A percentile compares a stretch with the other conserved stretches of the same genome.
These are phyloP conservation scores for Procavia capensis DNA, from an alignment of 2,113 vertebrate species.

Conservation along the genomic window DNA sequence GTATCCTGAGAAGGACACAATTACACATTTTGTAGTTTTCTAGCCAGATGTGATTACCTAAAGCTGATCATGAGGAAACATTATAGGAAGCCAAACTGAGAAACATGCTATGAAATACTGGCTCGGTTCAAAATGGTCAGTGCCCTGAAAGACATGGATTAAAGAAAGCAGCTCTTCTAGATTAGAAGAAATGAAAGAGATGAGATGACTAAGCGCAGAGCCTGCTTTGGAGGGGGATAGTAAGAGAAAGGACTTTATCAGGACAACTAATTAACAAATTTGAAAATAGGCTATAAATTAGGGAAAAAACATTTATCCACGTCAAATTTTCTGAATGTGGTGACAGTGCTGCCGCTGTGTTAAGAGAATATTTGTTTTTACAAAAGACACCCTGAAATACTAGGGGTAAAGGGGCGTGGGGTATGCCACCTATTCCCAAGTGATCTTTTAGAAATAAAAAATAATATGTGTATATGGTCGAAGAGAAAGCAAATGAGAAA, in stretches of 20 bases:
- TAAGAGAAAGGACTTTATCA: not conserved
- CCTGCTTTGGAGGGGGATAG: not conserved
- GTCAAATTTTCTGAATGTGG: constrained; percentile 39
- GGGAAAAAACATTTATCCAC: not conserved
- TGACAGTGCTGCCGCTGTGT: not conserved
- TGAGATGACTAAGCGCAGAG: not conserved
- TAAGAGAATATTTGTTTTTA: constrained; percentile 26
- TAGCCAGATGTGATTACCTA: not conserved
- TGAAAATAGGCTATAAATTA: not conserved
- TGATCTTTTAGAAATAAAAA: not conserved
- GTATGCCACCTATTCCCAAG: not conserved
- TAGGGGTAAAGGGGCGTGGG: not conserved
- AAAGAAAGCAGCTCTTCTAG: not conserved
- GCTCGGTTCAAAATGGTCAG: not conserved
- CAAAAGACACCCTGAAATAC: not conserved
- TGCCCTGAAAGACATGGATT: constrained; percentile 45
- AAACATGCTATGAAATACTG: not conserved
- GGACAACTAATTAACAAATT: not conserved
- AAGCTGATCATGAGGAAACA: constrained; percentile 1
- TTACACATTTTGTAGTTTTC: not conserved
- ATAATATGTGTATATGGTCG: not conserved
- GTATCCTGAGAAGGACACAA: not conserved
- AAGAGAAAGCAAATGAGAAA: not conserved
- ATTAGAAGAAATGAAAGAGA: constrained; percentile 33
- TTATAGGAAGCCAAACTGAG: not conserved